Conservation (phyloP, 2,113 vertebrate species). For the Pseudonaja textilis region DNA sequence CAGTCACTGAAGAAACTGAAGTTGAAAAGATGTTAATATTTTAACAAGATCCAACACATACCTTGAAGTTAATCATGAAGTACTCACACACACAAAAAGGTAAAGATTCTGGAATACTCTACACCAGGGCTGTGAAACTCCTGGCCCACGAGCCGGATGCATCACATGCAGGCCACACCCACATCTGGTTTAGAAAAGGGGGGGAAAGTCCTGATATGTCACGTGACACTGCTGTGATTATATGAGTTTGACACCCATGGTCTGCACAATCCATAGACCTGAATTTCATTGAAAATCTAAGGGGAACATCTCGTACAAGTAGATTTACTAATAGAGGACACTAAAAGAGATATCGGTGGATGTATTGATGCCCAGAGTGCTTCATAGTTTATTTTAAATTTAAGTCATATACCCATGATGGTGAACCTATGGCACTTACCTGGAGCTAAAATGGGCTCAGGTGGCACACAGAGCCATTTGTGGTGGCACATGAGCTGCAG, state of each 20-base stretch:
- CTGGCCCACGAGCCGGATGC: too few species aligned
- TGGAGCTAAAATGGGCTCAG: too few species aligned
- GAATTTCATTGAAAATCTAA: not conserved
- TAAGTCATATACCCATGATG: not conserved
- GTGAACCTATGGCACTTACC: too few species aligned
- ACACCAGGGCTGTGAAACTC: too few species aligned
- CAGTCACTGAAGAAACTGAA: not conserved
- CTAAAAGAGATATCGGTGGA: not conserved
- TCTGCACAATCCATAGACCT: not conserved
- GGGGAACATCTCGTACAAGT: not conserved
- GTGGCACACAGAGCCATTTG: too few species aligned
- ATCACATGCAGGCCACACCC: too few species aligned
- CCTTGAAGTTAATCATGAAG: not conserved
- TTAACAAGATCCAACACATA: not conserved
- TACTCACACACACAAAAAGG: not conserved
- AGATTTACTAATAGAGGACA: not conserved
- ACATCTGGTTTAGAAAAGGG: too few species aligned
- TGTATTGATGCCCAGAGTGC: not conserved
- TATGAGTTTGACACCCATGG: too few species aligned
- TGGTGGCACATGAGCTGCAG: too few species aligned
- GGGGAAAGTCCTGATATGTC: too few species aligned
- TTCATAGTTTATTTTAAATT: not conserved
- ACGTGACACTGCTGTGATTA: too few species aligned
- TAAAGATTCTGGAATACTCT: not conserved
- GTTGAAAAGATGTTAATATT: not conserved